Percentiles rank a stretch among this genome's conserved stretches.
Evolutionary conservation across 2,888 invertebrate species (phyloP).

Genomic region (Sphaerophoria rueppellii): DNA sequence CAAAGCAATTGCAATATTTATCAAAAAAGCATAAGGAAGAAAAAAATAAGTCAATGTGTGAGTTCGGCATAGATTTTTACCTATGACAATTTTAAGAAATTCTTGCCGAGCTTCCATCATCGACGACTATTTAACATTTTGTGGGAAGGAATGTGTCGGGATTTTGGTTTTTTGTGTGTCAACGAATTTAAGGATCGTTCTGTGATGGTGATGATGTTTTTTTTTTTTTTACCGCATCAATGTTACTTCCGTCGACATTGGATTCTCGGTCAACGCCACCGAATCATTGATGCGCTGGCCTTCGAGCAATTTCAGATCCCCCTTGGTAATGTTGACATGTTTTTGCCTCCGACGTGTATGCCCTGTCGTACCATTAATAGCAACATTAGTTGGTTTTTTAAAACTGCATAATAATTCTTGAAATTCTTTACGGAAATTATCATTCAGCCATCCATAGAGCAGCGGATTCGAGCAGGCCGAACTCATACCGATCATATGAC

Average conservation of each 20-base stretch:
- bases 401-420: constrained; percentile 88
- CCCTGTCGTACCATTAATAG: constrained; percentile 81
- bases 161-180: constrained; percentile 35
- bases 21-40: too few species aligned
- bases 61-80: too few species aligned
- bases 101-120: background rate
- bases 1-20: too few species aligned
- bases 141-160: constrained; percentile 4
- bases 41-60: too few species aligned
- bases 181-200: constrained; percentile 26
- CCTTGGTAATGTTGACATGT: constrained; percentile 78
- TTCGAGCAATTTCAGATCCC: constrained; percentile 79
- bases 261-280: constrained; percentile 80
- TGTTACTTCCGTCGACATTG: constrained; percentile 79
- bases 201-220: constrained; percentile 60
- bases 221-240: constrained; percentile 78
- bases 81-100: too few species aligned
- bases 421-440: constrained; percentile 95
- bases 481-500: constrained; percentile 90
- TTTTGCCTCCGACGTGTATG: constrained; percentile 79
- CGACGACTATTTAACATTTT: background rate
- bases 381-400: constrained; percentile 81
- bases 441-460: constrained; percentile 96
- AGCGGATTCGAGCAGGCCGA: constrained; percentile 96
- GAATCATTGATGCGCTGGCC: constrained; percentile 79